A percentile compares a stretch with the other conserved stretches of the same genome.
Evolutionary conservation across 1,140 invertebrate genomes (phyloP).

Genomic region (Ceratoteleas bidentatus): DNA sequence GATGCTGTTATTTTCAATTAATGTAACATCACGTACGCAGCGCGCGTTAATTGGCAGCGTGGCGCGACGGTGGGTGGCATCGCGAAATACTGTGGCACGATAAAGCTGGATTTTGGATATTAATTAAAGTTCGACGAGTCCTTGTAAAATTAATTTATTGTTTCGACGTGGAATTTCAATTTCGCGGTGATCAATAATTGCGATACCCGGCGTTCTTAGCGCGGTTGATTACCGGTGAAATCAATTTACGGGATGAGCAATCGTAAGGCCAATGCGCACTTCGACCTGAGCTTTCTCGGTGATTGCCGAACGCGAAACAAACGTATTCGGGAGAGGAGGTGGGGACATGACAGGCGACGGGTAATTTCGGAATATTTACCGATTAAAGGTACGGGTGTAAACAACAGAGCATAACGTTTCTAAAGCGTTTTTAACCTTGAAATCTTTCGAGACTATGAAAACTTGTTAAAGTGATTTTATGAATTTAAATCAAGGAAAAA

Average conservation of each 20-base stretch:
- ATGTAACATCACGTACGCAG: constrained; percentile 52
- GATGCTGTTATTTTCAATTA: constrained; percentile 61
- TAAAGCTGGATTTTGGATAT: constrained; percentile 39
- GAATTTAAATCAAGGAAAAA: too few relatives aligned
- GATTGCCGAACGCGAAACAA: constrained; percentile 1
- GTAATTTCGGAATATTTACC: too few relatives aligned
- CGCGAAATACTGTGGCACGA: constrained; percentile 37
- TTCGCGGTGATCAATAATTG: constrained; percentile 29
- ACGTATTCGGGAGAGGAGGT: too few relatives aligned
- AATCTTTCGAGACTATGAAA: too few relatives aligned
- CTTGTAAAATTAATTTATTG: constrained; percentile 48
- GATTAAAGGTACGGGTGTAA: too few relatives aligned
- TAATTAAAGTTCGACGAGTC: constrained; percentile 53
- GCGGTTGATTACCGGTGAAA: neutral
- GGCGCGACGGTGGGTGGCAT: constrained; percentile 35
- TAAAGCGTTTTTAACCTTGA: too few relatives aligned
- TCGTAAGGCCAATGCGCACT: neutral
- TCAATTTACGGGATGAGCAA: constrained; percentile 17
- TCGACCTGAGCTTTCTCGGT: neutral
- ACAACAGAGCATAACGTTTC: too few relatives aligned
- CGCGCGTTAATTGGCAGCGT: constrained; percentile 48
- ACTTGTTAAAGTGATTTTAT: too few relatives aligned
- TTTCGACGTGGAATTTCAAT: constrained; percentile 30
- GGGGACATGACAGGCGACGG: too few relatives aligned
- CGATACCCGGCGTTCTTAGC: neutral